Percentiles rank a stretch among this genome's conserved stretches.
These are phyloP conservation scores for Drosophila asahinai DNA, from an alignment of 1,140 invertebrate genomes.

Conservation along the genomic window DNA sequence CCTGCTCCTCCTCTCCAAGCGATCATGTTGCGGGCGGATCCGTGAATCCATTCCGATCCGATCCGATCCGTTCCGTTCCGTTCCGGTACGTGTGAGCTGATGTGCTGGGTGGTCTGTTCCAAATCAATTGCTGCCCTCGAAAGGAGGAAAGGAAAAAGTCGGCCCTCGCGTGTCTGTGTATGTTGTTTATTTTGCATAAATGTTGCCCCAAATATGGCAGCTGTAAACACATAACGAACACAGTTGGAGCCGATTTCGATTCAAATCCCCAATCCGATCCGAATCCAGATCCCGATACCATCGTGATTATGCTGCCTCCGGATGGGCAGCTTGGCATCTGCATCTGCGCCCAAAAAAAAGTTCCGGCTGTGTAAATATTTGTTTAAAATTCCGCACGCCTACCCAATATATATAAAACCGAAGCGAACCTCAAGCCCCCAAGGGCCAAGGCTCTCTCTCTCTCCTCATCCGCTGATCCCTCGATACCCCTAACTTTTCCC, in stretches of 20 bases:
- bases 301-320: constrained; percentile 49
- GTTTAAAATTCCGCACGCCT: constrained; percentile 79
- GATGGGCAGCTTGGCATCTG: constrained; percentile 39
- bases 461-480: constrained; percentile 12
- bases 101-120: constrained; percentile 82
- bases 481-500: constrained; percentile 11
- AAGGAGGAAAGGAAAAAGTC: constrained; percentile 40
- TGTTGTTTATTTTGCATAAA: constrained; percentile 82
- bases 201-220: constrained; percentile 83
- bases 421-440: constrained; percentile 31
- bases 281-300: constrained; percentile 37
- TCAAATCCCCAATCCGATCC: constrained; percentile 7
- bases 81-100: constrained; percentile 83
- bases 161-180: constrained; percentile 14
- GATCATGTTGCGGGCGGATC: constrained; percentile 51
- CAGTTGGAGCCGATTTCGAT: constrained; percentile 47
- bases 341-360: constrained; percentile 49
- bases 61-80: constrained; percentile 30
- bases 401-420: constrained; percentile 32
- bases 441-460: constrained; percentile 27
- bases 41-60: constrained; percentile 13
- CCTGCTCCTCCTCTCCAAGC: neutral
- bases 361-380: constrained; percentile 78
- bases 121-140: constrained; percentile 74
- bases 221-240: constrained; percentile 79